phyloP scores from a whole-genome alignment of 1,140 invertebrate species.

The Drosophila orena region DNA sequence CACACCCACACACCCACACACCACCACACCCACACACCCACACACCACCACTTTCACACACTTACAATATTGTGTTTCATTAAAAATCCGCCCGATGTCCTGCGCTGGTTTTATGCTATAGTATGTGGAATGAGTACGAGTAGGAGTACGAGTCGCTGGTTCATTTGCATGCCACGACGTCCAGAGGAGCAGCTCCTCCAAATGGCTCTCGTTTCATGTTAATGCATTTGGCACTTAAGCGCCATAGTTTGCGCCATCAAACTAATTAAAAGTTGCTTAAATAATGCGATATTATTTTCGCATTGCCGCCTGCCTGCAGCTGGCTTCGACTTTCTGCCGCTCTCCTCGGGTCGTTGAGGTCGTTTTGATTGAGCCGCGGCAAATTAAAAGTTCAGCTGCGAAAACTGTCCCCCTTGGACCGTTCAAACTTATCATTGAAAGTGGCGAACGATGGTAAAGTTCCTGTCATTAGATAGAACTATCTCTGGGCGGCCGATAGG shows the following conservation, averaged over 20 bases:
- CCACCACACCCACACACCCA: neutral
- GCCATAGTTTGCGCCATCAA: conserved; percentile 73
- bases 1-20: neutral
- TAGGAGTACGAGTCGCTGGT: conserved; percentile 17
- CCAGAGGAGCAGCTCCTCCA: conserved; percentile 33
- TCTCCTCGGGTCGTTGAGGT: conserved; percentile 6
- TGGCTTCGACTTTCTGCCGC: conserved; percentile 17
- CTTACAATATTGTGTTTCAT: conserved; percentile 53
- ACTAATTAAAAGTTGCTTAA: conserved; percentile 75
- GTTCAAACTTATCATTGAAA: conserved; percentile 16
- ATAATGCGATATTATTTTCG: conserved; percentile 63
- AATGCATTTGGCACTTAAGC: conserved; percentile 72
- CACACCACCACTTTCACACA: conserved; percentile 1
- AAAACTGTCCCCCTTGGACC: conserved; percentile 14
- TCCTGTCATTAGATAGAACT: neutral
- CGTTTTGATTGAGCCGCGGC: conserved; percentile 40
- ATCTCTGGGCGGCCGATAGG: neutral
- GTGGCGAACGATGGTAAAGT: neutral
- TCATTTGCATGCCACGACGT: conserved; percentile 62
- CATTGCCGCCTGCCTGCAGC: conserved; percentile 35
- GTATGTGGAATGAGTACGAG: neutral
- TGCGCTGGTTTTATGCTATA: conserved; percentile 43
- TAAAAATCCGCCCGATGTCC: conserved; percentile 60
- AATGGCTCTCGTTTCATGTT: conserved; percentile 68
- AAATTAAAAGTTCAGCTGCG: conserved; percentile 18